Evolutionary conservation across 2,888 invertebrate genomes (phyloP), one percentile per base, ranked within the genome.

Genomic region (Geotrupes spiniger): DNA sequence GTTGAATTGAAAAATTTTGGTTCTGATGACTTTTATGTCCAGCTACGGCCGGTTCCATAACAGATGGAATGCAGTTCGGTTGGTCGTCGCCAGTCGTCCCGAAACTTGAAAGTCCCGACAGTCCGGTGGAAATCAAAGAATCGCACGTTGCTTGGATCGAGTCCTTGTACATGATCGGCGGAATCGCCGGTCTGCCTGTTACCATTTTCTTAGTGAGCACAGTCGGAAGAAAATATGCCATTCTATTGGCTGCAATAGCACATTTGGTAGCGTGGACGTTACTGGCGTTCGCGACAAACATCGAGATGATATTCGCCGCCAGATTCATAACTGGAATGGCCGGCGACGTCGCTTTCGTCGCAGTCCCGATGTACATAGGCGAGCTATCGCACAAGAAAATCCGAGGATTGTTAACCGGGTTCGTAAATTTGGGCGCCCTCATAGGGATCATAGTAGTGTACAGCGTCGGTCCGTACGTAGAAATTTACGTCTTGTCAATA

Each of bases 21-120:
- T n/a, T n/a, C n/a, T n/a, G n/a, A n/a, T n/a, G n/a, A 21, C 6
- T 6, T 21, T 21, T 6, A 3, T 21, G 3, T 21, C 6, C 6
- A 21, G 21, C 21, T 21, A 21, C 21, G 21, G 6, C 6, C 6
- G 21, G 21, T 21, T 21, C 21, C 6, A 61, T 68, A 31, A 65
- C 65, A 3, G 69, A 69, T 60, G 70, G 70, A 4, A 69, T 70
- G 64, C 69, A 71, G 51, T 71, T 70, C 39, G 71, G 69, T 8
- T 69, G 69, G 68, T 61, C 66, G 2, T 60, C 68, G 2, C 68
- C 68, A 15, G 57, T 65, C 17, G 61, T 69, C 12, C 68, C 67
- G 8, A 58, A 66, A 12, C 57, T 69, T 1, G 42, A 65, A 37
- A 48, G 58, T 5, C 54, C 52, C 11, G 51, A 61, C n/a, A 56